Evolutionary conservation across 2,888 invertebrate species (phyloP), one percentile per base, ranked within the genome.

Genomic region (Tetragonula carbonaria): DNA sequence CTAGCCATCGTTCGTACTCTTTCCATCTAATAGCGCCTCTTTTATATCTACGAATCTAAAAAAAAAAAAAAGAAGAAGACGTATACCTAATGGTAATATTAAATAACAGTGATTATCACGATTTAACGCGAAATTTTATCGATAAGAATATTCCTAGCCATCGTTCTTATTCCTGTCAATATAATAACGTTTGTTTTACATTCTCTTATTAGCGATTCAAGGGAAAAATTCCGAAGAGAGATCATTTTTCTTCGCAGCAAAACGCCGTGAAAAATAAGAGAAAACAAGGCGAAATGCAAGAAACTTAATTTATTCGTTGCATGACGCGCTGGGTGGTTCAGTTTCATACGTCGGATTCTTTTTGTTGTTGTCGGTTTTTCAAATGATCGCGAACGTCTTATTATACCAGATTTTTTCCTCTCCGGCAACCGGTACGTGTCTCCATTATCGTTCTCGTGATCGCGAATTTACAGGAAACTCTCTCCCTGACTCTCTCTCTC

Each of bases 391-490:
- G 74, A 74, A 68, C 62, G 62, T 55, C 73, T 82, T 80, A 82
- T 82, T 82, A 79, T 33, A 65, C 73, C 73, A 28, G 62, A 82
- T 82, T 79, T 82, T 81, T 79, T 78, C 14, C 53, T 13, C 67
- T 33, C 45, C n/a, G n/a, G n/a, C 62, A 57, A 79, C 80, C 77
- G 80, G 80, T 80, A 79, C 80, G 81, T 80, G 81, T 82, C 81
- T 63, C 73, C 68, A 82, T 82, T 80, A 82, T 82, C 81, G 81
- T 80, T 70, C 79, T 74, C 81, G 81, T 68, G 73, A 82, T 82
- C 81, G 80, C 81, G 80, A 82, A 82, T 82, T 82, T 74, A 63
- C 81, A 82, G 80, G 81, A 81, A 73, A 73, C 62, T 2, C 62
- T 62, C 23, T 50, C 33, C 3, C 3, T 28, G 28, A 28, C 23